Base-by-base conservation (phyloP, 2,888 invertebrate species). In the Chloroclysta siterata region DNA sequence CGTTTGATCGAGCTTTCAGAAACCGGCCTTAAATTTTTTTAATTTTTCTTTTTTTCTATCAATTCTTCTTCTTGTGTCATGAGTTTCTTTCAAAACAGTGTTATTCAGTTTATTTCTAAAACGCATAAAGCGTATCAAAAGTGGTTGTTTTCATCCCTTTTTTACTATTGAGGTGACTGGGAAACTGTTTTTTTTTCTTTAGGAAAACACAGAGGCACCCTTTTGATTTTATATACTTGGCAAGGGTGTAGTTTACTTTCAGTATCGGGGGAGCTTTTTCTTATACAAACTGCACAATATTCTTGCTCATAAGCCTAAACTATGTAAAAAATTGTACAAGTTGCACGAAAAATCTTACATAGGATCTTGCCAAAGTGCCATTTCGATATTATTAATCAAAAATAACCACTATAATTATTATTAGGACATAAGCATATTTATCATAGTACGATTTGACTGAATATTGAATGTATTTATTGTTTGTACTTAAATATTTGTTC, bases 401-500 rank as follows among this genome's bases (percentile, higher is more conserved):
- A 46, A 8, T 51, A 66, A 64, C 55, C 61, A 59, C n/a, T 58
- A 54, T 50, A 48, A 53, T 17, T 70, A 64, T 64, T 71, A 41
- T 28, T 52, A 64, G 46, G 54, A 29, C 7, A 11, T 72, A 74
- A 69, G 66, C 68, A 72, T 76, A 75, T 74, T 76, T 76, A 73
- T 72, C 70, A 71, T 75, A 73, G 62, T 76, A 82, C 70, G 76
- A 79, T 84, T 78, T 80, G 89, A 89, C 90, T 90, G 89, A 89
- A 82, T 78, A 81, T 78, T 74, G 75, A 80, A 76, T 82, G 72
- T 84, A 85, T 85, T 84, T 85, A 79, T 84, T 83, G 82, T 85
- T 89, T 87, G 89, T 90, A 90, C 90, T 90, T 89, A 89, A 76
- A 78, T 63, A 80, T 81, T 81, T 80, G 77, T 80, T 80, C 73